phyloP scores from a whole-genome alignment of 1,140 invertebrate species.

The Lordiphosa clarofinis region DNA sequence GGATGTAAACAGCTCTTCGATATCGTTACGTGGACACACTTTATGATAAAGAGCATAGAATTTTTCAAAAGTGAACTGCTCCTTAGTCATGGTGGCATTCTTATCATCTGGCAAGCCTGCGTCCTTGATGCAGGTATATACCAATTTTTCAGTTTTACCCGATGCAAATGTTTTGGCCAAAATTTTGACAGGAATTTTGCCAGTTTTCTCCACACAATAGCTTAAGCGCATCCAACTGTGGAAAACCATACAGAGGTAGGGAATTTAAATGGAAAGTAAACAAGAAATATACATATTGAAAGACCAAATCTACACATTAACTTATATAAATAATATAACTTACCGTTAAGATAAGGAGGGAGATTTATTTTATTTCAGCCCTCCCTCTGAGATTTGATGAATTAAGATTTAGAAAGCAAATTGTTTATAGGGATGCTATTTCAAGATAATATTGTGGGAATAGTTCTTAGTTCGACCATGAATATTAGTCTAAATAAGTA shows the following conservation, averaged over 20 bases:
- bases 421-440: too few species aligned
- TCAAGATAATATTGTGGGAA: too few species aligned
- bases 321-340: too few species aligned
- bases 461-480: too few species aligned
- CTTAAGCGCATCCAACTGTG: slow-evolving; percentile 96
- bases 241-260: neutral
- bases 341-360: too few species aligned
- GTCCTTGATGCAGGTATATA: slow-evolving; percentile 97
- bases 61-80: slow-evolving; percentile 98
- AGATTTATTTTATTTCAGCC: too few species aligned
- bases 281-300: too few species aligned
- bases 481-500: too few species aligned
- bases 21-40: slow-evolving; percentile 99
- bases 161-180: slow-evolving; percentile 98
- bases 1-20: slow-evolving; percentile 97
- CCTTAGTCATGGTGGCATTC: slow-evolving; percentile 96
- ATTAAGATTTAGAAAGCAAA: too few species aligned
- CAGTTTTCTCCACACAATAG: slow-evolving; percentile 94
- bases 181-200: slow-evolving; percentile 98
- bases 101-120: slow-evolving; percentile 97
- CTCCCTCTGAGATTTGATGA: too few species aligned
- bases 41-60: slow-evolving; percentile 99
- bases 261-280: too few species aligned
- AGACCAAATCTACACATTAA: too few species aligned
- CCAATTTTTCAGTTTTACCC: slow-evolving; percentile 97